Evolutionary conservation across 2,888 invertebrate species (phyloP).

Genomic region (Schrankia costaestrigalis): DNA sequence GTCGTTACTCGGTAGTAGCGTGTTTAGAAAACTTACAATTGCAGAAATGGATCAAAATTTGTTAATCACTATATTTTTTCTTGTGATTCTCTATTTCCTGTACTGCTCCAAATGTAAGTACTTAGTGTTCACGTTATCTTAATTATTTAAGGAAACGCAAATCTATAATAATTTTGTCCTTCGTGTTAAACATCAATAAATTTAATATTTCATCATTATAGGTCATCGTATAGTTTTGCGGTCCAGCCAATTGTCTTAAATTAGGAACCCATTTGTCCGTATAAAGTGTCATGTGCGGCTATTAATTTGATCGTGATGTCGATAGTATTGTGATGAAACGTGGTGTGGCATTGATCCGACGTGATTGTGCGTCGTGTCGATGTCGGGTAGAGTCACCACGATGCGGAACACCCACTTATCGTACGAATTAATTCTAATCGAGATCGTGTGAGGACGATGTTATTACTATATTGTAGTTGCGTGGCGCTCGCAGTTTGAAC

Average conservation of each 20-base stretch:
- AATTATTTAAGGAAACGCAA: conserved; percentile 1
- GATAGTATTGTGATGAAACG: conserved; percentile 31
- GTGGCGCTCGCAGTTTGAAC: conserved; percentile 17
- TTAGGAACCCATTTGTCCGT: conserved; percentile 66
- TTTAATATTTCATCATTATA: conserved; percentile 38
- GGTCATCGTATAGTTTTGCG: conserved; percentile 43
- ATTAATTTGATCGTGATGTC: conserved; percentile 54
- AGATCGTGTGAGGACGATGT: conserved; percentile 33
- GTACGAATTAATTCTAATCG: conserved; percentile 36
- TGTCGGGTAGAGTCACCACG: conserved; percentile 17
- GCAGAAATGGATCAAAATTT: conserved; percentile 14
- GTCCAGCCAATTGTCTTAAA: conserved; percentile 62
- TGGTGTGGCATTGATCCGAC: conserved; percentile 29
- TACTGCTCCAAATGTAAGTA: conserved; percentile 13
- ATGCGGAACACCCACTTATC: conserved; percentile 34
- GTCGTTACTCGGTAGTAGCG: conserved; percentile 12
- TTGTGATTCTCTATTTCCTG: conserved; percentile 12
- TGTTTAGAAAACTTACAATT: conserved; percentile 8
- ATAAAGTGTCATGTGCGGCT: conserved; percentile 49
- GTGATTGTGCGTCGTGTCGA: conserved; percentile 33
- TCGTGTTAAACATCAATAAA: conserved; percentile 24
- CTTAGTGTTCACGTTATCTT: too few species aligned
- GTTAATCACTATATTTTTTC: conserved; percentile 8
- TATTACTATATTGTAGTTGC: conserved; percentile 22
- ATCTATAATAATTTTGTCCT: conserved; percentile 7